Base-by-base conservation (phyloP, 2,113 vertebrate genomes). In the Zosterops hypoxanthus region DNA sequence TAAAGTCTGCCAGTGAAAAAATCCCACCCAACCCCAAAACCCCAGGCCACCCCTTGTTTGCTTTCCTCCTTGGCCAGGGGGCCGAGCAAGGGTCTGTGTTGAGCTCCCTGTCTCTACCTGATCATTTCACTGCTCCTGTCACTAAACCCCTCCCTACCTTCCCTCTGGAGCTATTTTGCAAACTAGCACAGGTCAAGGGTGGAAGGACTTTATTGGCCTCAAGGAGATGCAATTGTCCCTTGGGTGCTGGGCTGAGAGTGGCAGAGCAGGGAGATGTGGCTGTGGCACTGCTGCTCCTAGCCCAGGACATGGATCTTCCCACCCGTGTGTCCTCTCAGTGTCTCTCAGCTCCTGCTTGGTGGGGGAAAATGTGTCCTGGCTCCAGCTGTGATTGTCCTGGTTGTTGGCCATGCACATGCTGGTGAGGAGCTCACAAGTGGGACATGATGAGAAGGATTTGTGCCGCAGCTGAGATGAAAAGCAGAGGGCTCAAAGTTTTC, bases 251-350 rank as follows among this genome's bases (percentile, higher is more conserved):
- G n/a, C 66, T 64, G 55, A 11, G 71, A 25, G 23, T 4, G 44
- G 44, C 26, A 8, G 44, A 36, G 66, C 24, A 61, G 24, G 12
- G 21, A 42, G 21, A 17, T 10, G 42, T 28, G 47, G 15, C 66
- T 0, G 0, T 6, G 36, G 8, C 34, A 49, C 2, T 50, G 73
- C 57, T 39, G 34, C 22, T 50, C 22, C 60, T 59, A 73, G 33
- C 20, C 34, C 4, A 10, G 21, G 24, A 46, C 28, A 2, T 11
- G 14, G 61, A 28, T 28, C 12, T 64, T 25, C 55, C 71, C 52
- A 78, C 11, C 24, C 2, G 1, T 11, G 36, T 47, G 69, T 53
- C n/a, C 26, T 15, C 44, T 73, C 28, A 5, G 28, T 4, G 34
- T 14, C 26, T 21, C 61, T 34, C 26, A 69, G 75, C 33, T n/a